Base-by-base conservation (phyloP, 2,797 vertebrate species). In the Pangasius krempfi region DNA sequence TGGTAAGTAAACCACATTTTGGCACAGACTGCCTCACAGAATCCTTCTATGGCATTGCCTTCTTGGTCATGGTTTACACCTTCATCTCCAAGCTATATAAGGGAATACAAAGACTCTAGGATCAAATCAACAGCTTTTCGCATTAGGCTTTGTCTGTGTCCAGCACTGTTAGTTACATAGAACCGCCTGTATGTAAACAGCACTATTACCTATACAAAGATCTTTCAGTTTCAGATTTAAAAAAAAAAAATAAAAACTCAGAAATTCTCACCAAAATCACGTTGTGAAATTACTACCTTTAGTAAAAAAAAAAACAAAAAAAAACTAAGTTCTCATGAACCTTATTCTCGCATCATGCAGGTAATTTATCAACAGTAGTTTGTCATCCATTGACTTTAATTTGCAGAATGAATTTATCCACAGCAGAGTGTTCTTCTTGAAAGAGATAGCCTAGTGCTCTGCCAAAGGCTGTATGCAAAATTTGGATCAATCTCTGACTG, bases 61-160 rank as follows among this genome's bases (percentile, higher is more conserved):
- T 62, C 73, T n/a, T 64, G 44, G 12, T 89, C 44, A 81, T 4
- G 18, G 66, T 82, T 87, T 85, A 90, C 68, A 85, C 82, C 80
- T 87, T 87, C 58, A 81, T 75, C 82, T 87, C 58, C 47, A 79
- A 78, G 76, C 82, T 86, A 88, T 90, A 89, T 89, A 87, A 90
- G 78, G 87, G 25, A 72, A 86, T 66, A 72, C 47, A 82, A 88
- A 52, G 64, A 66, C 54, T 14, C 25, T 16, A 73, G 40, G 37
- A 37, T 66, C 47, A 82, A 84, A 27, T 47, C 73, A 79, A 22
- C 30, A 62, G 70, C 33, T 70, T 78, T 58, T 66, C 50, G 22
- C 9, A 88, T 88, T 60, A 22, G 73, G 52, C 25, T 40, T 47
- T 64, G 56, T 88, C 76, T 54, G 64, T 37, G 37, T n/a, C 64